Evolutionary conservation across 2,888 invertebrate genomes (phyloP).

Genomic region (Aspidiotus rigidus): DNA sequence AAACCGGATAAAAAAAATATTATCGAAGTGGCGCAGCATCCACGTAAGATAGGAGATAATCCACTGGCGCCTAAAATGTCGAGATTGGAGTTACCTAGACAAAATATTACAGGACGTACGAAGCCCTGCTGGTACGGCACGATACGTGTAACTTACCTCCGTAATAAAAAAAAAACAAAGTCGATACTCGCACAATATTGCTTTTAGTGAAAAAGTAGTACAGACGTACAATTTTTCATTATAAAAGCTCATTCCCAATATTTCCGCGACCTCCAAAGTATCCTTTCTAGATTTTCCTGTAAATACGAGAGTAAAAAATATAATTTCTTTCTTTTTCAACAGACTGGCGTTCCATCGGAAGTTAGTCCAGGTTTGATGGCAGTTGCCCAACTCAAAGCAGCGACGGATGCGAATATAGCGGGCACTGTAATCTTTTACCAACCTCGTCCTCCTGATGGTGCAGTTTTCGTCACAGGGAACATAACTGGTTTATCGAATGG

Average conservation of each 20-base stretch:
- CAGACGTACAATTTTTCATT: too few species aligned
- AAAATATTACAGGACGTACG: too few species aligned
- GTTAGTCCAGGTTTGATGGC: slow-evolving; percentile 35
- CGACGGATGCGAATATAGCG: slow-evolving; percentile 34
- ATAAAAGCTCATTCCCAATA: neutral
- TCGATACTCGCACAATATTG: too few species aligned
- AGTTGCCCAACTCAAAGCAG: slow-evolving; percentile 37
- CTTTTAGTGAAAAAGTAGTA: too few species aligned
- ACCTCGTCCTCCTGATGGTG: slow-evolving; percentile 37
- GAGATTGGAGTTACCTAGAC: too few species aligned
- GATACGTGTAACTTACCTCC: too few species aligned
- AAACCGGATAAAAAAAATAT: too few species aligned
- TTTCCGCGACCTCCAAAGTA: neutral
- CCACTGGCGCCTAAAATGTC: too few species aligned
- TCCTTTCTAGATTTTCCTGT: neutral
- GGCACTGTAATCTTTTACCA: slow-evolving; percentile 38
- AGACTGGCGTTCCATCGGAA: slow-evolving; percentile 2
- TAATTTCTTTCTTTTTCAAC: neutral
- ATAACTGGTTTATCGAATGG: slow-evolving; percentile 54
- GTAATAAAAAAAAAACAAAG: too few species aligned
- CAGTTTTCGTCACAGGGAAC: slow-evolving; percentile 44
- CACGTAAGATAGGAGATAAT: too few species aligned
- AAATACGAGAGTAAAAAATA: neutral
- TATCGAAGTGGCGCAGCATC: too few species aligned
- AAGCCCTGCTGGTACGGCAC: too few species aligned